Base-by-base conservation (phyloP, 2,113 vertebrate species). In the Xyrauchen texanus region DNA sequence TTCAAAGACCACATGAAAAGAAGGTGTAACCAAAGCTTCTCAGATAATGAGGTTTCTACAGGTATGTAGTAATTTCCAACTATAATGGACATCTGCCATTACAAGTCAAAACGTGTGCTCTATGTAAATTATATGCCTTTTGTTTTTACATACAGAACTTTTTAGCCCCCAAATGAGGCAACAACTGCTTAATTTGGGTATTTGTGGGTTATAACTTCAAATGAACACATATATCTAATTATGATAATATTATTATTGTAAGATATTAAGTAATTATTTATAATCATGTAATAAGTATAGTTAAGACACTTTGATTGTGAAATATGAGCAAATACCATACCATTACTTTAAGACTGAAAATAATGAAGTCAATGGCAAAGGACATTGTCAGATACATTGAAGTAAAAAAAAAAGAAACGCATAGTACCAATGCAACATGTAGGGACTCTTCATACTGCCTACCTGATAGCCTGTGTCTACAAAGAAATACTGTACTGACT, bases 1-100 rank as follows among this genome's bases (percentile, higher is more conserved):
- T 99, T 21, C 98, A 99, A 90, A 93, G 88, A 58, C 94, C 96
- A 0, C 5, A 6, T 4, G 0, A 8, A 5, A 78, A 34, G 0
- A 53, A 52, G 8, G 34, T 16, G 1, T 4, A 15, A 8, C 21
- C 21, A 34, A 34, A 34, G 21, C 21, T 34, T 34, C 1, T 34
- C 21, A 34, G 21, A 34, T 34, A 3, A 8, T 21, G 3, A 49
- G 10, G 7, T 70, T 55, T 55, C 49, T 42, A 12, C 4, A 7
- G 4, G 1, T 44, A 42, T 55, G 42, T 13, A n/a, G n/a, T n/a
- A n/a, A n/a, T n/a, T n/a, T n/a, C n/a, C n/a, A n/a, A 55, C 13
- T 55, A 4, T n/a, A 15, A 58, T 47, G 55, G n/a, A 60, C n/a
- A 16, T 57, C n/a, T 21, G 13, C 0, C 0, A 63, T 7, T 13